Base-by-base conservation (phyloP, 2,888 invertebrate species). In the Orchestes rusci region DNA sequence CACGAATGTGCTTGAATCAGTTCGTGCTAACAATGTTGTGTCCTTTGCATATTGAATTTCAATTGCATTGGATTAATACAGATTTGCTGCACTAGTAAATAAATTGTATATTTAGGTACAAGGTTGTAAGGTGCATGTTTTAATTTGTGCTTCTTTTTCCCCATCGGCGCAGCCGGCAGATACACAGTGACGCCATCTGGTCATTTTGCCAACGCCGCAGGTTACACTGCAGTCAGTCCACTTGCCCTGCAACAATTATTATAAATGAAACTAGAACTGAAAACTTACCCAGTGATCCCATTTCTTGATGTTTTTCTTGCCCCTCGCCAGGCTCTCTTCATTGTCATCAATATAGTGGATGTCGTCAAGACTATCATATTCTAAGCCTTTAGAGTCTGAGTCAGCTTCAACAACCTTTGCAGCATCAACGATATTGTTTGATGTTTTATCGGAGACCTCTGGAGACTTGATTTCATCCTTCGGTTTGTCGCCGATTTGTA, bases 81-180 rank as follows among this genome's bases (percentile, higher is more conserved):
- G n/a, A n/a, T n/a, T n/a, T n/a, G n/a, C n/a, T n/a, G n/a, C n/a
- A n/a, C n/a, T n/a, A n/a, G n/a, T n/a, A n/a, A n/a, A n/a, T n/a
- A n/a, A 23, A 23, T 23, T 23, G 10, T 5, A 23, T 7, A 23
- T 27, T 32, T 32, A 39, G 15, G 31, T 13, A 18, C 72, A 73
- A 2, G 70, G 61, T 29, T 69, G 58, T 45, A 65, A 54, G 16
- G 68, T 67, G 53, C 73, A 73, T 3, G 68, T 70, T 57, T 68
- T 72, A 45, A 73, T 67, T 57, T 73, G 72, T 4, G 72, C 72
- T 54, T 73, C 72, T 48, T 73, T 73, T 53, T 73, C 73, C 10
- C 71, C 73, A 2, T 60, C 41, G 7, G 65, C 63, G 55, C 73
- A 73, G 34, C 65, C 66, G 28, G 68, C 68, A 2, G 64, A 61